These are phyloP conservation scores for Neotoma lepida DNA, from an alignment of 2,113 vertebrate species.

Conservation along the genomic window DNA sequence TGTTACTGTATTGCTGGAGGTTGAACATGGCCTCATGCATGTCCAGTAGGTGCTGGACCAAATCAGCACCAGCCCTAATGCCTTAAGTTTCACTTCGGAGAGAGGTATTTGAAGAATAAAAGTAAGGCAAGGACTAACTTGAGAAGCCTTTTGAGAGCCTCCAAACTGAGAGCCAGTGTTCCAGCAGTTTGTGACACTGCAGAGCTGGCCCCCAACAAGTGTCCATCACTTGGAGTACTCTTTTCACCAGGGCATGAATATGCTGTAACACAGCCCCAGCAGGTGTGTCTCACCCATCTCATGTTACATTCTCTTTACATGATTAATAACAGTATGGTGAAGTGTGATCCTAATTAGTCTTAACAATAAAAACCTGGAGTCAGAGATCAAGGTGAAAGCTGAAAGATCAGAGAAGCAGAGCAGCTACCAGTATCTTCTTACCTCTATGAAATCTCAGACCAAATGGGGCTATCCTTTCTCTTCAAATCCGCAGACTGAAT, in stretches of 20 bases:
- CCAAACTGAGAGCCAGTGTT: neutral
- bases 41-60: neutral
- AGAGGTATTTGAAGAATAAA: neutral
- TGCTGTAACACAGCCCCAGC: neutral
- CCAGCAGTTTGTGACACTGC: fast-evolving
- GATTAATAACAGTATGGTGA: neutral
- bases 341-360: too few relatives aligned
- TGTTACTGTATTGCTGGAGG: neutral
- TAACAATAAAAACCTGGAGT: too few relatives aligned
- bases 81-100: neutral
- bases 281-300: fast-evolving
- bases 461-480: too few relatives aligned
- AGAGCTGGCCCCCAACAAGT: neutral
- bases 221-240: neutral
- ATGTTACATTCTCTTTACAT: neutral
- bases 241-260: neutral
- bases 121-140: neutral
- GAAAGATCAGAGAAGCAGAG: too few relatives aligned
- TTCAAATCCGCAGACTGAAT: too few relatives aligned
- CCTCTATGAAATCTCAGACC: too few relatives aligned
- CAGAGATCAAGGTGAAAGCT: too few relatives aligned
- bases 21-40: too few relatives aligned
- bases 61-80: neutral
- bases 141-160: neutral
- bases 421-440: too few relatives aligned